A percentile compares a stretch with the other conserved stretches of the same genome.
Evolutionary conservation across 2,797 vertebrate genomes (phyloP).

Genomic region (Schizopygopsis malacanthus): DNA sequence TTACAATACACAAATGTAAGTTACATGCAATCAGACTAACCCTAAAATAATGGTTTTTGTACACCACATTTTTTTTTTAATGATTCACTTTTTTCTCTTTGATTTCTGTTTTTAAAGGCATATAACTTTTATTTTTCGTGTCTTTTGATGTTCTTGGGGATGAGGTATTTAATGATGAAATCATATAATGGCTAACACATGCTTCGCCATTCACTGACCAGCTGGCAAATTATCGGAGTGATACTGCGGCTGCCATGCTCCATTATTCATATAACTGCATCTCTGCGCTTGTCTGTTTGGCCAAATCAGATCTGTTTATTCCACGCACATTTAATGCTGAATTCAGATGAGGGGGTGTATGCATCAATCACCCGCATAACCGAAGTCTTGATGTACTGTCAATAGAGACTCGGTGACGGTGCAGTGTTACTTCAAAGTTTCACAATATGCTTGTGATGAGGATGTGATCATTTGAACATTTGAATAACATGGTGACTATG

Average conservation of each 20-base stretch:
- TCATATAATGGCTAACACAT: constrained; percentile 67
- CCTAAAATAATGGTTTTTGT: constrained; percentile 38
- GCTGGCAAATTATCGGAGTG: constrained; percentile 72
- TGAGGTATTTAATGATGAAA: constrained; percentile 58
- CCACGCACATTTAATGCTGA: constrained; percentile 51
- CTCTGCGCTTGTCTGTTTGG: constrained; percentile 54
- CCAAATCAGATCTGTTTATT: constrained; percentile 64
- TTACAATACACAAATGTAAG: constrained; percentile 37
- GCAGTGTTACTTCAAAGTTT: constrained; percentile 39
- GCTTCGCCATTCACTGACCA: constrained; percentile 67
- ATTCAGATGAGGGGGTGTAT: constrained; percentile 44
- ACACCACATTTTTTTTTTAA: constrained; percentile 41
- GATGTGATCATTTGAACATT: constrained; percentile 18
- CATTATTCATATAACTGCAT: constrained; percentile 69
- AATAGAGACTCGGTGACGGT: constrained; percentile 51
- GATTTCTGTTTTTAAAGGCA: constrained; percentile 56
- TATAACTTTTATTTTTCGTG: constrained; percentile 62
- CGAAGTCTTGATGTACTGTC: constrained; percentile 53
- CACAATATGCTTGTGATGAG: constrained; percentile 58
- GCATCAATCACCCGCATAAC: constrained; percentile 54
- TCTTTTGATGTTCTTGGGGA: constrained; percentile 78
- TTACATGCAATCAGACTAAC: constrained; percentile 18
- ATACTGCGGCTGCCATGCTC: constrained; percentile 68
- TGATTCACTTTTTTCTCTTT: constrained; percentile 46
- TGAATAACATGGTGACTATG: constrained; percentile 36